phyloP scores from a whole-genome alignment of 2,113 vertebrate genomes.

The Paramormyrops kingsleyae region DNA sequence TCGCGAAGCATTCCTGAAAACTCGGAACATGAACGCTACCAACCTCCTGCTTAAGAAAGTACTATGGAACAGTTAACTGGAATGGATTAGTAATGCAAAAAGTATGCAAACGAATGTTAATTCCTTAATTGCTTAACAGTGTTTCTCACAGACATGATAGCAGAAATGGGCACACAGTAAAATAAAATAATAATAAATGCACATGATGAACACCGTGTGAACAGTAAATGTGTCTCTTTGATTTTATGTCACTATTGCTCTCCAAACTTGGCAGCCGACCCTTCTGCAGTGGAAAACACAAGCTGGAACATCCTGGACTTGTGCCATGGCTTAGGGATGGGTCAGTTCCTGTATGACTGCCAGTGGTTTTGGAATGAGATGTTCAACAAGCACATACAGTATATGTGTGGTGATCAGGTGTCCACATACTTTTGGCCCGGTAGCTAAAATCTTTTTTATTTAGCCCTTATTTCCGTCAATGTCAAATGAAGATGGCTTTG shows the following conservation, averaged over 20 bases:
- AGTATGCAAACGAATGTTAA: neutral
- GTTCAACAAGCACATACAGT: neutral
- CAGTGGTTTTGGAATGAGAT: neutral
- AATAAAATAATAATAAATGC: no score
- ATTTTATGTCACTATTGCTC: neutral
- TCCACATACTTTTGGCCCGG: neutral
- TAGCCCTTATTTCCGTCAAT: neutral
- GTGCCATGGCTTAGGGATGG: neutral
- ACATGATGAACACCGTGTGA: neutral
- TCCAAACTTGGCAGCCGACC: neutral
- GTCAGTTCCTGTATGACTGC: neutral
- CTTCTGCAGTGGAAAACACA: no score
- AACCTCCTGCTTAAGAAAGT: neutral
- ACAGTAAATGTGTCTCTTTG: neutral
- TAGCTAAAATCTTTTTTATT: neutral
- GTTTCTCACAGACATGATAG: neutral
- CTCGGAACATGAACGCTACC: neutral
- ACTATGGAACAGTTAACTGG: neutral
- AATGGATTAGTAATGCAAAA: neutral
- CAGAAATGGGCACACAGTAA: no score
- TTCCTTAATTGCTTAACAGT: neutral
- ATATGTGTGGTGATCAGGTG: neutral
- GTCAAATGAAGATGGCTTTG: neutral
- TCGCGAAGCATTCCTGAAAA: neutral
- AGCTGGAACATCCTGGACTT: neutral